Percentiles rank a stretch among this genome's conserved stretches.
Evolutionary conservation across 1,140 invertebrate species (phyloP).

Genomic region (Drosophila orena): DNA sequence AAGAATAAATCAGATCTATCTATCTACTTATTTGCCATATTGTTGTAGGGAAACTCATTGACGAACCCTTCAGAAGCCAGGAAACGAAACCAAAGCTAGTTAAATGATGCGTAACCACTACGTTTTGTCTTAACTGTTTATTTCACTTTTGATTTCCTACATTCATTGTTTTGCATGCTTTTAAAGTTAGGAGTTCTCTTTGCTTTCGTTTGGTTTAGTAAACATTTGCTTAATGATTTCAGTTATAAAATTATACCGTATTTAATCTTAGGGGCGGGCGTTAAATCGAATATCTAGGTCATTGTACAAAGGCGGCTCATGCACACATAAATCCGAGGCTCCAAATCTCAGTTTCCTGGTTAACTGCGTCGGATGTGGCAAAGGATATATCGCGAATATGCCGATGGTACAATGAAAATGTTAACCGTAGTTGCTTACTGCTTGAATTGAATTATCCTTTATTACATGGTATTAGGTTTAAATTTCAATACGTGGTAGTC

Average conservation of each 20-base stretch:
- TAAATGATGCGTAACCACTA: constrained; percentile 20
- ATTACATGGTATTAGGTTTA: constrained; percentile 44
- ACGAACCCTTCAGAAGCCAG: background rate
- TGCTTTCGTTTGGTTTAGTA: constrained; percentile 59
- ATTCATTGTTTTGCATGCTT: constrained; percentile 61
- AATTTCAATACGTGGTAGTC: constrained; percentile 51
- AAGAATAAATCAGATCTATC: constrained; percentile 11
- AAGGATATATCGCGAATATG: constrained; percentile 7
- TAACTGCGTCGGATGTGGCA: background rate
- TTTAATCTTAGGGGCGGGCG: constrained; percentile 33
- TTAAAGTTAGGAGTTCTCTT: constrained; percentile 54
- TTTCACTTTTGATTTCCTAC: constrained; percentile 61
- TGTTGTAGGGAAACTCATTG: background rate
- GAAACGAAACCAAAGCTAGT: background rate
- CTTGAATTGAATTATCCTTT: constrained; percentile 38
- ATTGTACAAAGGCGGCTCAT: constrained; percentile 45
- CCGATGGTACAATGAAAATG: constrained; percentile 41
- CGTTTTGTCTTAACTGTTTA: constrained; percentile 57
- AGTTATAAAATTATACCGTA: constrained; percentile 41
- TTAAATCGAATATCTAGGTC: constrained; percentile 20
- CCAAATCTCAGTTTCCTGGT: too few species aligned
- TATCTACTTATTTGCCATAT: background rate
- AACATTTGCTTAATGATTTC: constrained; percentile 44
- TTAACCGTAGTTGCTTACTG: constrained; percentile 51
- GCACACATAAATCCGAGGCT: constrained; percentile 12